phyloP scores from a whole-genome alignment of 2,888 invertebrate species.

The Deilephila elpenor region DNA sequence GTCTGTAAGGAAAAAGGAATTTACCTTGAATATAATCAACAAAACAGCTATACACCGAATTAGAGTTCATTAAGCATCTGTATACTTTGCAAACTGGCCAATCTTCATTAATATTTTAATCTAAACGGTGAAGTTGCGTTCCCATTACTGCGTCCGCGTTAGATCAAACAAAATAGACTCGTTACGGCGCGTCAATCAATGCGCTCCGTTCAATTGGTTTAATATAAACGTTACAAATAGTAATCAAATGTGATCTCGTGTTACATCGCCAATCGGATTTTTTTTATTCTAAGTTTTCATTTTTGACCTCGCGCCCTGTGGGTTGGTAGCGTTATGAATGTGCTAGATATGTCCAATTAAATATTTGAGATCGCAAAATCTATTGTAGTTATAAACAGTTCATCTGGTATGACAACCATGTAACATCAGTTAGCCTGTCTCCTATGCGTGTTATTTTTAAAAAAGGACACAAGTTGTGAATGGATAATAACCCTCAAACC shows the following conservation, averaged over 20 bases:
- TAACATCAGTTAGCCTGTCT: too few species aligned
- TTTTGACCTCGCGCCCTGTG: conserved; percentile 60
- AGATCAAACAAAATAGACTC: conserved; percentile 74
- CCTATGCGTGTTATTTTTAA: too few species aligned
- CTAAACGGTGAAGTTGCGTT: conserved; percentile 32
- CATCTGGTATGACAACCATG: too few species aligned
- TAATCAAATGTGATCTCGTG: conserved; percentile 74
- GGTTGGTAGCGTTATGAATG: conserved; percentile 48
- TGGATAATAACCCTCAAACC: too few species aligned
- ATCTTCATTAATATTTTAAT: conserved; percentile 17
- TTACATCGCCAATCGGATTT: conserved; percentile 71
- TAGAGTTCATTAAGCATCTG: background rate
- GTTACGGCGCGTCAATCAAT: conserved; percentile 78
- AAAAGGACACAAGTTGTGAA: too few species aligned
- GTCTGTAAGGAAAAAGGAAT: too few species aligned
- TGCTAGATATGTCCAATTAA: too few species aligned
- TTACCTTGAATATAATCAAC: too few species aligned
- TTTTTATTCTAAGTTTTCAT: conserved; percentile 49
- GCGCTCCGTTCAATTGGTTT: conserved; percentile 70
- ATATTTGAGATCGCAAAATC: too few species aligned
- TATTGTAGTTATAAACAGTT: too few species aligned
- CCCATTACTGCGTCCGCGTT: conserved; percentile 55
- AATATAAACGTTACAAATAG: conserved; percentile 82
- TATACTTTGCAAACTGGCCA: background rate
- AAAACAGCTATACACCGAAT: too few species aligned